These are phyloP conservation scores for Neofelis nebulosa DNA, from an alignment of 2,113 vertebrate species.

Conservation along the genomic window DNA sequence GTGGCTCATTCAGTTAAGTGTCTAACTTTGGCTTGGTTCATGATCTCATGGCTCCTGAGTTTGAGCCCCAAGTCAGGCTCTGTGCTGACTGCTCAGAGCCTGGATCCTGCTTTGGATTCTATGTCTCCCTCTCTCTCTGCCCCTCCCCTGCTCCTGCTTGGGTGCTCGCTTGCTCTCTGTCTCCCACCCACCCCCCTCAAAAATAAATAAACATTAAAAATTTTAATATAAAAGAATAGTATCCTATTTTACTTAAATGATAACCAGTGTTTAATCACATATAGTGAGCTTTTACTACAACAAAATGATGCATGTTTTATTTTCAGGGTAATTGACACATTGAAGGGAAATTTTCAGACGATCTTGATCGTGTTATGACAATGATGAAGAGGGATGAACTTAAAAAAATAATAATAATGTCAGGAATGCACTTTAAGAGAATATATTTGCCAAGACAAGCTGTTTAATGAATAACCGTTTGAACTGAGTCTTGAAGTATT, in stretches of 20 bases:
- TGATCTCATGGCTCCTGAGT: too few relatives aligned
- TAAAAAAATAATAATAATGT: not conserved
- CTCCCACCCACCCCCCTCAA: too few relatives aligned
- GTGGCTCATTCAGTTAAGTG: too few relatives aligned
- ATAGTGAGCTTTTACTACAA: not conserved
- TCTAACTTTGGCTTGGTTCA: too few relatives aligned
- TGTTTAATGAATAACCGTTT: not conserved
- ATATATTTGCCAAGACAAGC: not conserved
- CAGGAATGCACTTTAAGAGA: not conserved
- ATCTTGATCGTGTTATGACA: not conserved
- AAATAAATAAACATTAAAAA: too few relatives aligned
- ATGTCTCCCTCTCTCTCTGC: too few relatives aligned
- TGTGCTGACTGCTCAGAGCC: too few relatives aligned
- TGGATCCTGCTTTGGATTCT: too few relatives aligned
- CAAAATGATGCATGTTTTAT: not conserved
- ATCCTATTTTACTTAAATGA: not conserved
- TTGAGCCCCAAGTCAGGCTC: too few relatives aligned
- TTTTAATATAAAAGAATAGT: not conserved
- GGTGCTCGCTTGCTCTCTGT: too few relatives aligned
- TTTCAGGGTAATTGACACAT: not conserved
- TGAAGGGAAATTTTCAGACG: not conserved
- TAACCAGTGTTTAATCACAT: not conserved
- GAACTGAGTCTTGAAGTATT: not conserved
- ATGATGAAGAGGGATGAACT: not conserved
- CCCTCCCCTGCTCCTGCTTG: too few relatives aligned